Percentiles rank a stretch among this genome's conserved stretches.
These are phyloP conservation scores for Mormyrus hasselquistii DNA, from an alignment of 2,797 vertebrate species.

Conservation along the genomic window DNA sequence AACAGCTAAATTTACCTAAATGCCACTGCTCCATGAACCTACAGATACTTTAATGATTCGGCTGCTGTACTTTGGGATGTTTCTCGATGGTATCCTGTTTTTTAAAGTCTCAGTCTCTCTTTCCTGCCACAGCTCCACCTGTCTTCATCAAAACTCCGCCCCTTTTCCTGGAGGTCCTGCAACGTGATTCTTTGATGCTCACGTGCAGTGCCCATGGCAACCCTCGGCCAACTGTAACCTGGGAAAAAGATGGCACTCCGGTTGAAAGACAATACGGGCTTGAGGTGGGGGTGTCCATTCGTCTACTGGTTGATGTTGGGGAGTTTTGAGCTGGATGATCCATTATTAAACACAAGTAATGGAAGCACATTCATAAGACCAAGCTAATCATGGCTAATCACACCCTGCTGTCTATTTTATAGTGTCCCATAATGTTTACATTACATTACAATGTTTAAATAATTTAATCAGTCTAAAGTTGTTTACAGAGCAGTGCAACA, in stretches of 20 bases:
- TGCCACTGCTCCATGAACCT: neutral
- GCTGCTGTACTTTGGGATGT: neutral
- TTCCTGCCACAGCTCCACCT: constrained; percentile 72
- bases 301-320: neutral
- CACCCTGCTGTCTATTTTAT: neutral
- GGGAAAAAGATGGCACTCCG: constrained; percentile 73
- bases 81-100: neutral
- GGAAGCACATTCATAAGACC: neutral
- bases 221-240: constrained; percentile 77
- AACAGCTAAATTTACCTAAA: neutral
- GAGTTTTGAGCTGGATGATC: constrained; percentile 27
- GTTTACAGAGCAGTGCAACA: neutral
- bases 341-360: neutral
- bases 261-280: constrained; percentile 65
- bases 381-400: neutral
- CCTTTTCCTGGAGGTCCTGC: constrained; percentile 72
- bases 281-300: constrained; percentile 61
- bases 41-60: neutral
- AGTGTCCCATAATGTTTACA: neutral
- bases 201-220: constrained; percentile 81
- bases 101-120: neutral
- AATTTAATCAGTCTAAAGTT: neutral
- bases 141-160: constrained; percentile 81
- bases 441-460: neutral
- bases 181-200: constrained; percentile 71